Base-by-base conservation (phyloP, 2,797 vertebrate species). In the Neoniphon sammara region DNA sequence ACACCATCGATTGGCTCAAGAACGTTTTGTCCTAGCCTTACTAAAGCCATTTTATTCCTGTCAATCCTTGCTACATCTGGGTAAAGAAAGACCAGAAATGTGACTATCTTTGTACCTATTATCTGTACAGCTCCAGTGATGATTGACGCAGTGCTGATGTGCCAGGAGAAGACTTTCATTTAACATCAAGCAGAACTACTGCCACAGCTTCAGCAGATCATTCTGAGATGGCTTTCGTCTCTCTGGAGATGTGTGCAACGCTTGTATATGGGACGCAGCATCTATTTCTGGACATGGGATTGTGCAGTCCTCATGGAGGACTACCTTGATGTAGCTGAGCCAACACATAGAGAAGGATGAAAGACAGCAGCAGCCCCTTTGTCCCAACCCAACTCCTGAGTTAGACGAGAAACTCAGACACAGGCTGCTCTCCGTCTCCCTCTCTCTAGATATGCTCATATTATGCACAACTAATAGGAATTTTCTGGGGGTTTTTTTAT, bases 231-330 rank as follows among this genome's bases (percentile, higher is more conserved):
- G 14, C 55, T 58, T n/a, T 58, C 2, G 6, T 34, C 55, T 58
- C 55, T 1, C 27, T 58, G 30, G 55, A 58, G 30, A 34, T 55
- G 14, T 55, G 36, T 39, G 9, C 36, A 55, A 17, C 25, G 27
- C 25, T 14, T 55, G 54, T 7, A 31, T 58, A 58, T n/a, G 55
- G 55, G 55, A 58, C 55, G 30, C 55, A 39, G 30, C 55, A 39
- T 58, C 55, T 60, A 60, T 44, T 60, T 54, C 30, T 64, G 50
- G 63, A 36, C 31, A 23, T 53, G 47, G 31, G 15, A 53, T 11
- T 10, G 7, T 50, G 21, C 20, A 23, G 47, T 53, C 47, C 49
- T 66, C 63, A 21, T 21, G 18, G 9, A 65, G 21, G n/a, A 8
- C 15, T 18, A 23, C 31, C 63, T 53, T 54, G 49, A 52, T 66